A percentile compares a stretch with the other conserved stretches of the same genome.
Evolutionary conservation across 2,113 vertebrate genomes (phyloP).

Genomic region (Onychorhynchus coronatus): DNA sequence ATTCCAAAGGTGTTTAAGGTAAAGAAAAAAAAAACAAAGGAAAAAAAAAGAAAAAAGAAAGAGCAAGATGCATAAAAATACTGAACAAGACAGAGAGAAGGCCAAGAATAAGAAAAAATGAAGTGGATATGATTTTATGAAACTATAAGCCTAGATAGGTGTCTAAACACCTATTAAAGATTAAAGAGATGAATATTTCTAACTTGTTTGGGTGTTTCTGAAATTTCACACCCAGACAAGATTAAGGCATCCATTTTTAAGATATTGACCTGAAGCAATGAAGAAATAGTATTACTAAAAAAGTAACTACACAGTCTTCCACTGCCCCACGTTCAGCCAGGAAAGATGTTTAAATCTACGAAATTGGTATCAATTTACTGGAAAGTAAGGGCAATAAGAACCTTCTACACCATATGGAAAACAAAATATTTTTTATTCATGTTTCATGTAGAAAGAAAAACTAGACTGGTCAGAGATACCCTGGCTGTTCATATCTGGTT

Average conservation of each 20-base stretch:
- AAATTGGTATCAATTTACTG: not conserved
- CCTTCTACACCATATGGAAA: not conserved
- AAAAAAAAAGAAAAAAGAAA: not conserved
- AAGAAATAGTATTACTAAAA: not conserved
- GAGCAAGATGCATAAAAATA: not conserved
- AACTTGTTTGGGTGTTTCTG: not conserved
- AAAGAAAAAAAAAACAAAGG: too few species aligned
- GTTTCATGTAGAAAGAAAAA: not conserved
- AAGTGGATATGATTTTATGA: not conserved
- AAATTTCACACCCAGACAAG: not conserved
- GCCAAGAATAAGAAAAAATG: not conserved
- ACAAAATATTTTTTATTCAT: not conserved
- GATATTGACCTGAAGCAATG: not conserved
- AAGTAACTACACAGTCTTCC: not conserved
- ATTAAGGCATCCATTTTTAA: constrained; percentile 10
- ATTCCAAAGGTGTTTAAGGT: not conserved
- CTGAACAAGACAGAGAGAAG: not conserved
- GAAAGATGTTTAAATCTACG: not conserved
- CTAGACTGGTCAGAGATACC: not conserved
- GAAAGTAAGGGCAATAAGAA: not conserved
- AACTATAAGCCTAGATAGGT: not conserved
- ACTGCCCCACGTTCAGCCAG: not conserved
- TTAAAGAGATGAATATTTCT: not conserved
- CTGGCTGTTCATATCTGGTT: not conserved
- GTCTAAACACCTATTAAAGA: not conserved